Evolutionary conservation across 1,140 invertebrate genomes (phyloP), one percentile per base, ranked within the genome.

Genomic region (Zaprionus taronus): DNA sequence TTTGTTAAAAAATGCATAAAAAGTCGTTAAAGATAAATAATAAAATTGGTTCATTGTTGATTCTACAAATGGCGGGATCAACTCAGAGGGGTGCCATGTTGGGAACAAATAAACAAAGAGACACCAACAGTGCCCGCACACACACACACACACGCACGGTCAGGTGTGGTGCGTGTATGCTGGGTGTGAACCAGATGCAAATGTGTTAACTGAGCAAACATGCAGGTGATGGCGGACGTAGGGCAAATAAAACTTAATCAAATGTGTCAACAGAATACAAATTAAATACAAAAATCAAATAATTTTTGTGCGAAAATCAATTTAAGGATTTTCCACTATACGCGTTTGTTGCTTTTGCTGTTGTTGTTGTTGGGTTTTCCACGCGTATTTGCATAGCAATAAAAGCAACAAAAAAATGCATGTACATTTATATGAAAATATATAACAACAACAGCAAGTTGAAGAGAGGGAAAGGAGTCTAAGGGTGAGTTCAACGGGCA

Each of bases 161-260:
- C 14, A 56, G 11, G 22, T 53, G 14, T 53, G 41, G 22, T 53
- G 22, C 20, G 22, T 53, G 26, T 56, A 7, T 56, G 26, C 22
- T 15, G 26, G 26, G 22, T 44, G 24, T 73, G 24, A 76, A 66
- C 67, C 79, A 75, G 69, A 70, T 84, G 79, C 81, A 84, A 90
- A 89, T 84, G 84, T 89, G 81, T 89, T 89, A 89, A 90, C 78
- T 90, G 79, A 79, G 81, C 78, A 89, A 84, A 90, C 84, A 89
- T 89, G 84, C 84, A 90, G 85, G 84, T 89, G 84, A 89, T 90
- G 70, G 51, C 53, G 53, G 22, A 28, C 55, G 47, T 22, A 51
- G 47, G 64, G 85, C 85, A 89, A 89, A 89, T 89, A 87, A 89
- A 89, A 89, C 84, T 81, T 89, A 90, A 90, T 89, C 71, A 89